Base-by-base conservation (phyloP, 92 coral and sea anemone species). In the Epizoanthus illoricatus region DNA sequence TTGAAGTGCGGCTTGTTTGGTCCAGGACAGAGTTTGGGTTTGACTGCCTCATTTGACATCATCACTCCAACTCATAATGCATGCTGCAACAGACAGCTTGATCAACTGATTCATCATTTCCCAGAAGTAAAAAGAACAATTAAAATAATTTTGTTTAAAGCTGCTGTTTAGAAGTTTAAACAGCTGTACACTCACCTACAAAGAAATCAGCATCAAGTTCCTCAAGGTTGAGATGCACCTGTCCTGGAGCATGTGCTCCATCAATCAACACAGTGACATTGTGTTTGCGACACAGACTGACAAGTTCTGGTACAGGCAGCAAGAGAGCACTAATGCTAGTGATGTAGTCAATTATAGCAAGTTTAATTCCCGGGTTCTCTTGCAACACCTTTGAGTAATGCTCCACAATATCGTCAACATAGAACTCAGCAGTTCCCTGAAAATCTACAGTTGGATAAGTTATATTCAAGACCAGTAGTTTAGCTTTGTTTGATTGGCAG, bases 201-300 rank as follows among this genome's bases (percentile, higher is more conserved):
- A 80, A 92, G 69, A 92, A 92, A 84, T 92, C 97, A 47, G 97
- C 97, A 71, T 88, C 90, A 69, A 92, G 87, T 40, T 88, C 87
- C 52, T 92, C 92, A 9, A 92, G 89, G 55, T 92, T 91, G 84
- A 92, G 55, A 11, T 85, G 84, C 41, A 92, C 81, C 52, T 92
- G 97, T 2, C 97, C 97, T 18, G 97, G 97, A 23, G 97, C 90
- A 84, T 92, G 97, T 5, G 97, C 97, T 23, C 97, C 97, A 20
- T 92, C 94, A 61, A 92, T 66, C 83, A 92, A 86, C 63, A 88
- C 97, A 86, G 87, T 54, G 19, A 86, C 89, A 61, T 74, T 59
- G 81, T 87, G 86, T 74, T 86, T 83, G 71, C 75, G 97, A 63
- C 97, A 92, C 42, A 90, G 92, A 57, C 87, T 81, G 43, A 89